phyloP scores from a whole-genome alignment of 2,113 vertebrate species.

The Psittacula cyanocephala region DNA sequence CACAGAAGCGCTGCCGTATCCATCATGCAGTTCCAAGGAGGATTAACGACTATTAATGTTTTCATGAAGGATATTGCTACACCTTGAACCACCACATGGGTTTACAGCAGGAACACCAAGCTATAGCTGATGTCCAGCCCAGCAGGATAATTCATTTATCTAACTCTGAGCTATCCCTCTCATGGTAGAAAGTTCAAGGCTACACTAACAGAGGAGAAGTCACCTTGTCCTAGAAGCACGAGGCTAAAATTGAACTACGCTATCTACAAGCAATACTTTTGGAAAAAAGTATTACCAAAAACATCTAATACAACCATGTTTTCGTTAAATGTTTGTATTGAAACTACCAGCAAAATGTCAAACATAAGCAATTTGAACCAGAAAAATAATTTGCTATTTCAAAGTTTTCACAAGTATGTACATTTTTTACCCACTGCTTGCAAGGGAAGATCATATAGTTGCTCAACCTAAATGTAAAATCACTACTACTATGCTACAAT shows the following conservation, averaged over 20 bases:
- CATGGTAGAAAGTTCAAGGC: neutral
- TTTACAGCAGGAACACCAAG: neutral
- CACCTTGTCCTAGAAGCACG: neutral
- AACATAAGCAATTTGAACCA: neutral
- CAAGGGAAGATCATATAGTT: neutral
- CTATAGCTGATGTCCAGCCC: neutral
- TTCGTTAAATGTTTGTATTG: neutral
- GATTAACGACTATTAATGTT: neutral
- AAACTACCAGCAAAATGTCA: neutral
- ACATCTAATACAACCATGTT: neutral
- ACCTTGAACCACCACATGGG: neutral
- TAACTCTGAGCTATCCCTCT: neutral
- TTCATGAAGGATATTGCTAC: neutral
- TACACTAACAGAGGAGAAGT: neutral
- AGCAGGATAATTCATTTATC: neutral
- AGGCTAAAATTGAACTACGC: neutral
- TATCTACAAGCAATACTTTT: neutral
- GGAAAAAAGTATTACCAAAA: neutral
- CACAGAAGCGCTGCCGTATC: neutral
- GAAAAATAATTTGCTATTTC: neutral
- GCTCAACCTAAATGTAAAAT: neutral
- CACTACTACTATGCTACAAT: neutral
- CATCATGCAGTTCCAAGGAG: neutral
- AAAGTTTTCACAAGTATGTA: neutral
- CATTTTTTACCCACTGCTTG: neutral